Evolutionary conservation across 1,140 invertebrate species (phyloP).

Genomic region (Bombus confusus): DNA sequence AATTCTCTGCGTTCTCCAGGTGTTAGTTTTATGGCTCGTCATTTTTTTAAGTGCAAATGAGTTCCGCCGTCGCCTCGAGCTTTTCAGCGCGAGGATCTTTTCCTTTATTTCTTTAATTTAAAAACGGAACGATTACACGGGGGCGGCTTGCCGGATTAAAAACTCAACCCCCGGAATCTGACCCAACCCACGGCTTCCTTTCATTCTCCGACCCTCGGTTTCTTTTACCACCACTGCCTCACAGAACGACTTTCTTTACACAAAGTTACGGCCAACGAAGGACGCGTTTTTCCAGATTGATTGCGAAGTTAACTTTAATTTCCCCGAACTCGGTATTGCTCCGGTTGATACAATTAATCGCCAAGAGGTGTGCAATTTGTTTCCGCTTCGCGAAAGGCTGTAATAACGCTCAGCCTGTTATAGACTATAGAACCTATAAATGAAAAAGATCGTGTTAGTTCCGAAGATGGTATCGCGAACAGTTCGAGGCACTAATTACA

Average conservation of each 20-base stretch:
- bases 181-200: conserved; percentile 38
- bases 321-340: not conserved
- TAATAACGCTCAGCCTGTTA: not conserved
- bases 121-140: conserved; percentile 76
- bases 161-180: conserved; percentile 59
- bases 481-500: conserved; percentile 48
- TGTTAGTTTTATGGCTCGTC: conserved; percentile 82
- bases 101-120: conserved; percentile 80
- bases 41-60: conserved; percentile 83
- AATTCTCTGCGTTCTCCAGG: conserved; percentile 71
- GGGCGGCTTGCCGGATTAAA: conserved; percentile 75
- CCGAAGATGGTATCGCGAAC: conserved; percentile 30
- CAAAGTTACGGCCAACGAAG: conserved; percentile 33
- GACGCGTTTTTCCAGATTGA: conserved; percentile 57
- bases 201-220: conserved; percentile 57
- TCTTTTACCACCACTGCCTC: conserved; percentile 25
- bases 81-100: conserved; percentile 56
- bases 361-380: not conserved
- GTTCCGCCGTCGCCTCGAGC: conserved; percentile 68
- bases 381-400: not conserved
- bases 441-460: not conserved
- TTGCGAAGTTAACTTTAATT: conserved; percentile 51
- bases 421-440: not conserved
- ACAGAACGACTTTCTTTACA: conserved; percentile 49
- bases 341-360: not conserved